Percentiles rank a stretch among this genome's conserved stretches.
These are phyloP conservation scores for Ashinkailepas kermadecensis DNA, from an alignment of 2,888 invertebrate species.

Conservation along the genomic window DNA sequence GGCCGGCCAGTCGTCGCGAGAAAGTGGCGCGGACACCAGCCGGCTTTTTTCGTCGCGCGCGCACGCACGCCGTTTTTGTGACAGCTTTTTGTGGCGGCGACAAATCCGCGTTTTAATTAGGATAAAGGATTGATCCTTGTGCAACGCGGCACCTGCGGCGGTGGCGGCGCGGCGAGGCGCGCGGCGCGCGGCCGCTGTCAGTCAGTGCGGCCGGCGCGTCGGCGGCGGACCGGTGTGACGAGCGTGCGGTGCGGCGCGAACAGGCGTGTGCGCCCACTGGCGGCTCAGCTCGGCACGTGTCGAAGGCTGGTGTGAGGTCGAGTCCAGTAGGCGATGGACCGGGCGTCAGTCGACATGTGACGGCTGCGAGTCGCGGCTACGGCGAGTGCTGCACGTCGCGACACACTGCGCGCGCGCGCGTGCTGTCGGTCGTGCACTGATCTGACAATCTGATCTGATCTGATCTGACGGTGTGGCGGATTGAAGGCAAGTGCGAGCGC, in stretches of 20 bases:
- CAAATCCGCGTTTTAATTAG: slow-evolving; percentile 17
- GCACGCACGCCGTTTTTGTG: background rate
- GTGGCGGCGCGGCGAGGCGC: background rate
- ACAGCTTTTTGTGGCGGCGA: background rate
- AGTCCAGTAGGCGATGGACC: too few relatives aligned
- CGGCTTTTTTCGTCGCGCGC: background rate
- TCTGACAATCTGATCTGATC: too few relatives aligned
- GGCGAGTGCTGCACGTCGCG: too few relatives aligned
- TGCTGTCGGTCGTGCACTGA: too few relatives aligned
- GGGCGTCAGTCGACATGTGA: too few relatives aligned
- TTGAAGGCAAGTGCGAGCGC: too few relatives aligned
- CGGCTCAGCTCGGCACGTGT: too few relatives aligned
- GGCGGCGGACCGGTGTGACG: background rate
- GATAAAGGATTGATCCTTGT: slow-evolving; percentile 18
- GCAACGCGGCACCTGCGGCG: background rate
- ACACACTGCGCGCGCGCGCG: too few relatives aligned
- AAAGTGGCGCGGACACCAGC: background rate
- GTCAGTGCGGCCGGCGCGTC: background rate
- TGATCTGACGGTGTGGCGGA: too few relatives aligned
- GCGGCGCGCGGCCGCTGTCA: background rate
- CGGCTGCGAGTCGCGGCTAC: too few relatives aligned
- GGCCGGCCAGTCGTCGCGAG: background rate
- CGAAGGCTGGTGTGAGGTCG: too few relatives aligned
- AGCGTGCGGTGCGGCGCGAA: background rate
- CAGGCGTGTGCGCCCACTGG: too few relatives aligned